These are phyloP conservation scores for Ornithoptera alexandrae DNA, from an alignment of 2,888 invertebrate genomes.

Conservation along the genomic window DNA sequence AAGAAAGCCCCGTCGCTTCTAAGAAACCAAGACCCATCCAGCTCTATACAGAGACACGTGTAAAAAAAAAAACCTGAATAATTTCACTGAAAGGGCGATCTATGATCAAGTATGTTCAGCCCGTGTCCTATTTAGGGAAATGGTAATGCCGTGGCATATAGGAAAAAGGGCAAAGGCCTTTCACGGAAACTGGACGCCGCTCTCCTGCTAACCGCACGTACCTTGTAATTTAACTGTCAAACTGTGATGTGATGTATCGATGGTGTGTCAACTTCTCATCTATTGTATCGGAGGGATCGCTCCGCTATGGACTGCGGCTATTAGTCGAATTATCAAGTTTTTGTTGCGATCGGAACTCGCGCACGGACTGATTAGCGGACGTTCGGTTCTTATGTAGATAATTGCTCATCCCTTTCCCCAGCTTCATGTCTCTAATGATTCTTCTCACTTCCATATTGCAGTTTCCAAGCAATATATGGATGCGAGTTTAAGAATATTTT, in stretches of 20 bases:
- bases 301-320: conserved; percentile 29
- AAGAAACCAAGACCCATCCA: conserved; percentile 12
- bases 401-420: conserved; percentile 2
- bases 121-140: conserved; percentile 14
- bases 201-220: conserved; percentile 34
- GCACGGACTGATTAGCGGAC: conserved; percentile 20
- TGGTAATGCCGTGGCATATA: conserved; percentile 13
- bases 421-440: conserved; percentile 1
- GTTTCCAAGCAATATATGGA: no score
- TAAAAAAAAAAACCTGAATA: conserved; percentile 22
- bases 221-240: conserved; percentile 42
- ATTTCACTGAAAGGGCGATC: conserved; percentile 15
- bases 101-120: conserved; percentile 5
- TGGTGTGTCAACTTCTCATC: conserved; percentile 32
- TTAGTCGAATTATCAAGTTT: conserved; percentile 38
- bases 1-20: conserved; percentile 7
- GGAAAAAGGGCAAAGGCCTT: conserved; percentile 20
- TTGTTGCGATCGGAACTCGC: conserved; percentile 31
- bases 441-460: background rate
- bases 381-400: conserved; percentile 18
- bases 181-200: conserved; percentile 28
- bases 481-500: no score
- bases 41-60: conserved; percentile 9
- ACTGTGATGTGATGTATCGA: conserved; percentile 36
- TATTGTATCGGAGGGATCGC: conserved; percentile 36